Evolutionary conservation across 2,113 vertebrate genomes (phyloP).

Genomic region (Progne subis): DNA sequence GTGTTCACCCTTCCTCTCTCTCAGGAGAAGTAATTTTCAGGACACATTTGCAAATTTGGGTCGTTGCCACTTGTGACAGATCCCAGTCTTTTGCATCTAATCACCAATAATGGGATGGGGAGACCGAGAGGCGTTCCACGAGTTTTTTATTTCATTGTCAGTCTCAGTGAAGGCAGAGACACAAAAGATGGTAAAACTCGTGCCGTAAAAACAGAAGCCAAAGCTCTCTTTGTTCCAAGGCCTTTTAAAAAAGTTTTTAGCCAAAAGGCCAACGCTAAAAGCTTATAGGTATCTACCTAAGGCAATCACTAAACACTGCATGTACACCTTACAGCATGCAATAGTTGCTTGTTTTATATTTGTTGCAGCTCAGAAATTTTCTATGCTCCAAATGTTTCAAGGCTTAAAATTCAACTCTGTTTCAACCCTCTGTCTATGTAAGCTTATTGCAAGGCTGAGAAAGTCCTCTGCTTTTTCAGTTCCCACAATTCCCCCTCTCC

Average conservation of each 20-base stretch:
- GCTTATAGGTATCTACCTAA: neutral
- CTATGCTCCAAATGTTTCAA: neutral
- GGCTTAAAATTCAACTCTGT: neutral
- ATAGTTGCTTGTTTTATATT: neutral
- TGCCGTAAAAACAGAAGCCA: neutral
- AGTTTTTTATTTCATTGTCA: neutral
- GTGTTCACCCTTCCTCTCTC: neutral
- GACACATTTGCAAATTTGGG: neutral
- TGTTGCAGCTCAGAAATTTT: neutral
- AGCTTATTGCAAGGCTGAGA: neutral
- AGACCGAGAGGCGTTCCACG: neutral
- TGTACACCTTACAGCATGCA: neutral
- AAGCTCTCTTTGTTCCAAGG: neutral
- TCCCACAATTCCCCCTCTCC: neutral
- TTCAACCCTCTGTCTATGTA: neutral
- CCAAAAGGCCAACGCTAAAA: neutral
- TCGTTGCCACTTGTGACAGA: neutral
- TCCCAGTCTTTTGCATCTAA: neutral
- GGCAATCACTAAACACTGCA: neutral
- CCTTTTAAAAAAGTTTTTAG: neutral
- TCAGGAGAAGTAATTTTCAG: neutral
- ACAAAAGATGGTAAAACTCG: neutral
- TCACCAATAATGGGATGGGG: neutral
- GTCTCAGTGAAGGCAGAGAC: neutral
- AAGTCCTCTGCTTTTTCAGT: neutral